phyloP scores from a whole-genome alignment of 2,113 vertebrate species.

The Onychostruthus taczanowskii region DNA sequence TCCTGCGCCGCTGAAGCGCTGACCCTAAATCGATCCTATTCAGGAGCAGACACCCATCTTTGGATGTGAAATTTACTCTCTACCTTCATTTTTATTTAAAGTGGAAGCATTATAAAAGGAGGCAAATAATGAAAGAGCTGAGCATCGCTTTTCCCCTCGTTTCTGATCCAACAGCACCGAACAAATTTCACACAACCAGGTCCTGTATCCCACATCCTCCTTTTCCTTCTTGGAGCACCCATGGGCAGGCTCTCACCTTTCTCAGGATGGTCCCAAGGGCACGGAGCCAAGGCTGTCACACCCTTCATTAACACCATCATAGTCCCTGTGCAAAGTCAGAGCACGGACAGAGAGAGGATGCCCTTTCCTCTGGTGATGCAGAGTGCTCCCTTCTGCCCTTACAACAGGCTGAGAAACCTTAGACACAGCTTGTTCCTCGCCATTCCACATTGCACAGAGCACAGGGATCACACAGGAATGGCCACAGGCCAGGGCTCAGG shows the following conservation, averaged over 20 bases:
- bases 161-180: background rate
- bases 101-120: background rate
- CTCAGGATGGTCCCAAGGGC: background rate
- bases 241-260: background rate
- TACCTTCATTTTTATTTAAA: background rate
- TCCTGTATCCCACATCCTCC: rapidly evolving
- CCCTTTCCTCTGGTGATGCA: background rate
- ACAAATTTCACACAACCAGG: background rate
- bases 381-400: background rate
- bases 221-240: rapidly evolving
- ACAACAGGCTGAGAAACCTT: rapidly evolving
- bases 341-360: rapidly evolving
- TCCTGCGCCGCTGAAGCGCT: background rate
- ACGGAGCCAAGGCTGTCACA: rapidly evolving
- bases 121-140: background rate
- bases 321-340: rapidly evolving
- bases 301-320: rapidly evolving
- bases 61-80: background rate
- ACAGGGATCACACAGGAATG: background rate
- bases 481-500: rapidly evolving
- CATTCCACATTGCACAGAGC: rapidly evolving
- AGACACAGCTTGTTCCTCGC: background rate
- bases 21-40: constrained; percentile 2
- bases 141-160: background rate
- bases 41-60: constrained; percentile 10